phyloP scores from a whole-genome alignment of 2,113 vertebrate species.

The Podarcis cretensis region DNA sequence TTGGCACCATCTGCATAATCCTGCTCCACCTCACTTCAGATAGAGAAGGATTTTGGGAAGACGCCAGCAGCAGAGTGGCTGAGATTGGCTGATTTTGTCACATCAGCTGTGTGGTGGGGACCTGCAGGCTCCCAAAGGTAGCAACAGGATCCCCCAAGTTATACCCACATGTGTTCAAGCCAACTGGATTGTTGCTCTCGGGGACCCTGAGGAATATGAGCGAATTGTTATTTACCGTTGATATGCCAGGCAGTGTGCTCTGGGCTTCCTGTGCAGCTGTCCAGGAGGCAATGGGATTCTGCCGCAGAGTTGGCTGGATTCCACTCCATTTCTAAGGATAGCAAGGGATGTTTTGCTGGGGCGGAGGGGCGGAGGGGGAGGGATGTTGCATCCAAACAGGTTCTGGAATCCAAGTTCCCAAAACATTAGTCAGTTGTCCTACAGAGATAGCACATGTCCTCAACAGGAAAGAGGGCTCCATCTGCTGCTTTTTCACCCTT shows the following conservation, averaged over 20 bases:
- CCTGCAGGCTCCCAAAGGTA: background rate
- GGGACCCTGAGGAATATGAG: background rate
- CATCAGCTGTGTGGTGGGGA: accelerated
- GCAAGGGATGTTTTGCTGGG: accelerated
- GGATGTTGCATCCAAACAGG: background rate
- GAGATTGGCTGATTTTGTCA: background rate
- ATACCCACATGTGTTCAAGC: background rate
- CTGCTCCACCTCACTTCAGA: constrained; percentile 17
- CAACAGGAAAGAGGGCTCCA: background rate
- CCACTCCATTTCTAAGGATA: background rate
- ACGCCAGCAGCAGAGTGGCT: constrained; percentile 20
- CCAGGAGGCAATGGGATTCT: background rate
- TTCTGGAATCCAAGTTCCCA: background rate
- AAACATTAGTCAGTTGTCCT: background rate
- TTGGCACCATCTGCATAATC: background rate
- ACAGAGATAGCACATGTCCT: background rate
- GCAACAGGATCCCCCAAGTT: constrained; percentile 32
- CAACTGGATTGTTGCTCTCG: background rate
- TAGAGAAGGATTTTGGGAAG: constrained; percentile 26
- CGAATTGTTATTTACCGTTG: background rate
- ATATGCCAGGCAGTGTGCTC: background rate
- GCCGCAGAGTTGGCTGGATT: background rate
- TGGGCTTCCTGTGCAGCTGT: background rate
- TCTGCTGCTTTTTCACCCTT: background rate
- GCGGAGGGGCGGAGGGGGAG: background rate